Conservation (phyloP, 2,888 invertebrate genomes). For the Chromoteleia sp. region DNA sequence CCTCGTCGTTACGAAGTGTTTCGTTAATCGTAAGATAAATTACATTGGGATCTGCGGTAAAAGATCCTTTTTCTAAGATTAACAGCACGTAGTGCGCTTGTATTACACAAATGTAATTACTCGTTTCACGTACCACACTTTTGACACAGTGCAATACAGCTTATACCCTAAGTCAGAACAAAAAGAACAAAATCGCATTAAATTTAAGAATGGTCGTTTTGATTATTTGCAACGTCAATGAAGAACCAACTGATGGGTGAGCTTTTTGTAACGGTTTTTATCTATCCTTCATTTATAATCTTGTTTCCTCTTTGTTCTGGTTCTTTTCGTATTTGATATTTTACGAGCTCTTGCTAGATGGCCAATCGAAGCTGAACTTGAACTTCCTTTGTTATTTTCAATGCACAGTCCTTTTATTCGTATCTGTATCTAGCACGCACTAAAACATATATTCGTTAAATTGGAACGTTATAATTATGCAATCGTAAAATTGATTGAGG, state of each 20-base stretch:
- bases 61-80: constrained; percentile 52
- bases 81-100: constrained; percentile 72
- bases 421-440: constrained; percentile 85
- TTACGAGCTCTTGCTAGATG: constrained; percentile 22
- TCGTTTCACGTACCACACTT: constrained; percentile 81
- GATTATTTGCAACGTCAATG: constrained; percentile 43
- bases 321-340: constrained; percentile 22
- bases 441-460: constrained; percentile 79
- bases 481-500: no score
- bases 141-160: constrained; percentile 80
- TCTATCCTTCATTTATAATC: constrained; percentile 9
- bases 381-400: constrained; percentile 41
- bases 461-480: constrained; percentile 9
- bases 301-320: constrained; percentile 44
- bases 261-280: not conserved
- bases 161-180: constrained; percentile 72
- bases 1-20: constrained; percentile 63
- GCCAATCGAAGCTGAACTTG: constrained; percentile 27
- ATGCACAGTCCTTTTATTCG: constrained; percentile 72
- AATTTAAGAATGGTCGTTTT: constrained; percentile 22
- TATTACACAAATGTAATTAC: constrained; percentile 83
- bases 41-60: constrained; percentile 58
- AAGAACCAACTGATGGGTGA: constrained; percentile 4
- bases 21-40: constrained; percentile 71
- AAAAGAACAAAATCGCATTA: constrained; percentile 43